Evolutionary conservation across 2,113 vertebrate genomes (phyloP).

Genomic region (Eolophus roseicapilla): DNA sequence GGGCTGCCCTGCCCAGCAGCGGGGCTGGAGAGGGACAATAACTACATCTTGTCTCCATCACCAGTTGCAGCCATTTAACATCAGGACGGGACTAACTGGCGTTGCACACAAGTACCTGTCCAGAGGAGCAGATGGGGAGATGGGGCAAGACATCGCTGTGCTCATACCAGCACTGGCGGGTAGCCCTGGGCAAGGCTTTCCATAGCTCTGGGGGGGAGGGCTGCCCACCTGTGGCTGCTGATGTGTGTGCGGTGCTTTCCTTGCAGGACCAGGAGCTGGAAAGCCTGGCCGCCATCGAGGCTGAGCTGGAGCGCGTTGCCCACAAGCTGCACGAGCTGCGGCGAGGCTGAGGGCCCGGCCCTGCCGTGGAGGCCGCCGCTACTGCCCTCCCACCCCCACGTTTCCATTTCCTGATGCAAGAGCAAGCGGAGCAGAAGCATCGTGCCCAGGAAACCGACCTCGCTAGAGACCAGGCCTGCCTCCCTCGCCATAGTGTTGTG

Average conservation of each 20-base stretch:
- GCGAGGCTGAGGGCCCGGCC: constrained; percentile 61
- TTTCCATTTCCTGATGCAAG: neutral
- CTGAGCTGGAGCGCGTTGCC: constrained; percentile 89
- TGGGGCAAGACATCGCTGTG: fast-evolving
- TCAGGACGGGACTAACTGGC: neutral
- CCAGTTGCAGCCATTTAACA: neutral
- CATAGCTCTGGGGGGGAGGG: fast-evolving
- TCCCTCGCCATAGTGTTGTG: constrained; percentile 2
- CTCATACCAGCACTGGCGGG: fast-evolving
- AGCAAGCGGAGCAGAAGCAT: constrained; percentile 17
- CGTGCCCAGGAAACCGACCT: neutral
- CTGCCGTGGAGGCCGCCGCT: neutral
- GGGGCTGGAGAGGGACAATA: neutral
- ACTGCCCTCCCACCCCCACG: neutral
- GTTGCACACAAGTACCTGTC: neutral
- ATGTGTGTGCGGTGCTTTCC: neutral
- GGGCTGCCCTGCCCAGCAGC: fast-evolving
- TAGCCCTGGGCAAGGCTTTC: neutral
- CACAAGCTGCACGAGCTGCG: constrained; percentile 88
- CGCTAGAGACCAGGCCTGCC: constrained; percentile 11
- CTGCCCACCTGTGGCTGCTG: fast-evolving
- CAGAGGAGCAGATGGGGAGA: neutral
- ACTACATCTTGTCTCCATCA: neutral
- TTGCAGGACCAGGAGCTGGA: constrained; percentile 91
- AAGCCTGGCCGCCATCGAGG: constrained; percentile 91